Evolutionary conservation across 2,797 vertebrate species (phyloP).

Genomic region (Craterocephalus amniculus): DNA sequence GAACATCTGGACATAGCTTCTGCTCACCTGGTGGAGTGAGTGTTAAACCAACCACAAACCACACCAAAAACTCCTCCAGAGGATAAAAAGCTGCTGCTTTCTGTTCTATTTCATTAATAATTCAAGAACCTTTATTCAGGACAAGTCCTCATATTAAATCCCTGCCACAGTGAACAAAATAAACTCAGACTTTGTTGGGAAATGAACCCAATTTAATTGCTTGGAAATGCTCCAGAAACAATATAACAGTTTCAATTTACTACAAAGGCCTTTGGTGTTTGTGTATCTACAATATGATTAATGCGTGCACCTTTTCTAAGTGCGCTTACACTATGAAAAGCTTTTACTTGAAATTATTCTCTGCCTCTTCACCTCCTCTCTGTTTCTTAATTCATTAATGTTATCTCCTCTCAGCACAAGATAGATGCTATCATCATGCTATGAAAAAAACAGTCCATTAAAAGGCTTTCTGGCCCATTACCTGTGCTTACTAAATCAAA

Average conservation of each 20-base stretch:
- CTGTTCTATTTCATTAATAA: slow-evolving; percentile 59
- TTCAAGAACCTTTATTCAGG: slow-evolving; percentile 53
- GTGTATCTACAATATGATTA: slow-evolving; percentile 13
- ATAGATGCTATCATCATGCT: slow-evolving; percentile 17
- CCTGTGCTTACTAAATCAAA: slow-evolving; percentile 59
- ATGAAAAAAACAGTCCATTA: slow-evolving; percentile 36
- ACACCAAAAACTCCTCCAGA: slow-evolving; percentile 63
- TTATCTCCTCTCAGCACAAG: slow-evolving; percentile 41
- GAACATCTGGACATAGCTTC: slow-evolving; percentile 62
- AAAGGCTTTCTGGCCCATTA: slow-evolving; percentile 45
- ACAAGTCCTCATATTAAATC: slow-evolving; percentile 44
- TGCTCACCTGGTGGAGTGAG: slow-evolving; percentile 30
- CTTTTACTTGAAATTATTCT: slow-evolving; percentile 31
- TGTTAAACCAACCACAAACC: slow-evolving; percentile 41
- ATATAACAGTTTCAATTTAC: slow-evolving; percentile 31
- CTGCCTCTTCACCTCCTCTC: slow-evolving; percentile 29
- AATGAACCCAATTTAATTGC: slow-evolving; percentile 37
- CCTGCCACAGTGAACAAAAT: slow-evolving; percentile 34
- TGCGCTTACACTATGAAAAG: slow-evolving; percentile 13
- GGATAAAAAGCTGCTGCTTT: slow-evolving; percentile 58
- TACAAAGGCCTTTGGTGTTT: slow-evolving; percentile 1
- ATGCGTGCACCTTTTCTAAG: slow-evolving; percentile 10
- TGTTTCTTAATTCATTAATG: slow-evolving; percentile 51
- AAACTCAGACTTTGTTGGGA: slow-evolving; percentile 41
- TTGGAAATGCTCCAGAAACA: slow-evolving; percentile 61